Evolutionary conservation across 2,113 vertebrate genomes (phyloP).

Genomic region (Sylvia atricapilla): DNA sequence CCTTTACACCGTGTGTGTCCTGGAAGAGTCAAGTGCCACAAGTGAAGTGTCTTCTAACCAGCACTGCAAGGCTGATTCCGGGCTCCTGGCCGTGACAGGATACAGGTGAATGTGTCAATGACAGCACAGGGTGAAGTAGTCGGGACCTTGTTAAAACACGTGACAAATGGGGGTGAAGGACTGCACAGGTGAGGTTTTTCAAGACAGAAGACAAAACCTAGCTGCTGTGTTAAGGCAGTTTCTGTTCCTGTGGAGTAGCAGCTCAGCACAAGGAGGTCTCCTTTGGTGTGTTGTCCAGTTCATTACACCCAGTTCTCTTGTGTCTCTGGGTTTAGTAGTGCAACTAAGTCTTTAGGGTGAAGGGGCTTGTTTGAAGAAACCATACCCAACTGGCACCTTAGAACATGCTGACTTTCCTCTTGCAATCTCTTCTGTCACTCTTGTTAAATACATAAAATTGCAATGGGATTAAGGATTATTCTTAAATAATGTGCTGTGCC

Average conservation of each 20-base stretch:
- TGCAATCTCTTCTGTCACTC: not conserved
- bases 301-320: constrained; percentile 34
- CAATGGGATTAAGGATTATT: not conserved
- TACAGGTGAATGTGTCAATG: not conserved
- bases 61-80: not conserved
- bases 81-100: not conserved
- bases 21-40: not conserved
- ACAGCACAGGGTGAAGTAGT: not conserved
- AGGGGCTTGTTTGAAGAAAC: constrained; percentile 31
- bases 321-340: constrained; percentile 57
- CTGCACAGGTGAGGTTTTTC: not conserved
- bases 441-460: not conserved
- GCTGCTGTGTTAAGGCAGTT: constrained; percentile 65
- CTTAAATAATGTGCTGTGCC: not conserved
- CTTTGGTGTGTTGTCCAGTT: constrained; percentile 59
- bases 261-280: constrained; percentile 60
- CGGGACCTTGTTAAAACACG: not conserved
- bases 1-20: not conserved
- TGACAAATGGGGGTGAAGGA: not conserved
- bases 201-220: constrained; percentile 23
- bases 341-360: constrained; percentile 42
- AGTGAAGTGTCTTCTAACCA: not conserved
- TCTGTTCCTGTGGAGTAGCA: constrained; percentile 54
- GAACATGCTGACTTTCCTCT: not conserved
- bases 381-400: not conserved